These are phyloP conservation scores for Euleptes europaea DNA, from an alignment of 2,113 vertebrate species.

Conservation along the genomic window DNA sequence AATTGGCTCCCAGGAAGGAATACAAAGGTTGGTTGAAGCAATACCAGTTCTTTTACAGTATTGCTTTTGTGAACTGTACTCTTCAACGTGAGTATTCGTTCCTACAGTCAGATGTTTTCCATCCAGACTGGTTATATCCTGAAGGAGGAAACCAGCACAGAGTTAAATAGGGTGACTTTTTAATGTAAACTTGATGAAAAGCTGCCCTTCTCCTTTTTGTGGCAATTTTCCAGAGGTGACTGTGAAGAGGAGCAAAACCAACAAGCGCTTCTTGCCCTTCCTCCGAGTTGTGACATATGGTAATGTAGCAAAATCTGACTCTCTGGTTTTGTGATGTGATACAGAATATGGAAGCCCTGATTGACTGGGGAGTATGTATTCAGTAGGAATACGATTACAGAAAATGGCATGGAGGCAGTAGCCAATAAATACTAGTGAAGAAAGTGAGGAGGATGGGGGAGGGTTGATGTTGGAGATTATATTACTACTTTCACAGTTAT, in stretches of 20 bases:
- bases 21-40: conserved; percentile 22
- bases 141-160: not conserved
- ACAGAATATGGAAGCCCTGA: not conserved
- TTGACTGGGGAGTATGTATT: not conserved
- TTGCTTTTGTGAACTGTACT: not conserved
- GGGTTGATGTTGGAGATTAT: too few relatives aligned
- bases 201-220: too few relatives aligned
- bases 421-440: too few relatives aligned
- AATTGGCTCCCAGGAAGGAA: conserved; percentile 3
- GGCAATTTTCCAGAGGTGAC: not conserved
- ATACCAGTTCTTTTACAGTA: not conserved
- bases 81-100: not conserved
- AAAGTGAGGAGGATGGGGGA: too few relatives aligned
- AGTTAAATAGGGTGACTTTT: not conserved
- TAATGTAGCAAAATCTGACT: not conserved
- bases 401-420: not conserved
- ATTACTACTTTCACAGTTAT: too few relatives aligned
- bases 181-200: not conserved
- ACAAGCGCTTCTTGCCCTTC: not conserved
- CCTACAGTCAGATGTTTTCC: not conserved
- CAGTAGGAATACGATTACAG: not conserved
- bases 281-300: not conserved
- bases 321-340: not conserved
- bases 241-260: not conserved
- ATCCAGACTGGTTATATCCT: not conserved